phyloP scores from a whole-genome alignment of 2,888 invertebrate species.

The Microplitis deprimator region DNA sequence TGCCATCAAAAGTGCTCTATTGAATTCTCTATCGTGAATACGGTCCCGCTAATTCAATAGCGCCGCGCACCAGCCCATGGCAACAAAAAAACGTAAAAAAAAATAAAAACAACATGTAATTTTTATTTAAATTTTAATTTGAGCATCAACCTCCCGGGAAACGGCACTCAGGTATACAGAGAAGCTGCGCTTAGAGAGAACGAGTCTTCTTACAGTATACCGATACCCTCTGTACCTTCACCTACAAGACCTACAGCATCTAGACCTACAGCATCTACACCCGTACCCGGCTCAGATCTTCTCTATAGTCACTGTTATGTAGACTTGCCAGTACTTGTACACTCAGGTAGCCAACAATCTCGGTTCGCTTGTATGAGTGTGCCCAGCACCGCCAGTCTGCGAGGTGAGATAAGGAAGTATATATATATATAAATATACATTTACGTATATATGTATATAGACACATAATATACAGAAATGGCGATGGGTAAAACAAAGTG shows the following conservation, averaged over 20 bases:
- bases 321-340: no score
- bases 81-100: no score
- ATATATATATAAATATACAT: not conserved
- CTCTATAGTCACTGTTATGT: no score
- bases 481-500: conserved; percentile 28
- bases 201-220: not conserved
- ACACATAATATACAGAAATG: not conserved
- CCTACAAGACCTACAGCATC: not conserved
- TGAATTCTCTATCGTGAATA: no score
- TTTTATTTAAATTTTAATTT: not conserved
- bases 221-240: not conserved
- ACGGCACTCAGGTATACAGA: not conserved
- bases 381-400: not conserved
- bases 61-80: no score
- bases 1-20: no score
- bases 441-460: no score
- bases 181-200: not conserved
- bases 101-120: no score
- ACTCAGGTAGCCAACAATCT: not conserved
- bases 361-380: no score
- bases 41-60: no score
- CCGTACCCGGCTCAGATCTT: no score
- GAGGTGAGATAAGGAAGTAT: conserved; percentile 19
- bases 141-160: not conserved
- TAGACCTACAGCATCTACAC: not conserved